Percentiles rank a stretch among this genome's conserved stretches.
phyloP scores from a whole-genome alignment of 2,888 invertebrate genomes.

The Clivina fossor region DNA sequence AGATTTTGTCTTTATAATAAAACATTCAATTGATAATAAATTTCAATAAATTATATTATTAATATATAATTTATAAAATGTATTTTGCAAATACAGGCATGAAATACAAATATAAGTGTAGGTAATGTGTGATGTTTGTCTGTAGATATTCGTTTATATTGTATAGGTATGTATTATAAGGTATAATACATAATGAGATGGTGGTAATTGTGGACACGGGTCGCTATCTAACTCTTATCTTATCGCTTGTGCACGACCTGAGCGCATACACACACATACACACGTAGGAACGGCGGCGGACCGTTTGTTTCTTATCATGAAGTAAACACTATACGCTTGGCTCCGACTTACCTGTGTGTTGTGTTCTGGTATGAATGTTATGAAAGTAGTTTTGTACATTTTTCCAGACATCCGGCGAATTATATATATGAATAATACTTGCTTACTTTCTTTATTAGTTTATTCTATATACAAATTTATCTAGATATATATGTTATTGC shows the following conservation, averaged over 20 bases:
- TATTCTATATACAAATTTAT: conserved; percentile 18
- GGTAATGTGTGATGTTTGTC: too few relatives aligned
- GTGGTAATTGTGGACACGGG: conserved; percentile 29
- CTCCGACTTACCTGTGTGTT: conserved; percentile 14
- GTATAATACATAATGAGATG: too few relatives aligned
- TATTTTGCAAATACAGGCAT: too few relatives aligned
- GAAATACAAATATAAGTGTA: too few relatives aligned
- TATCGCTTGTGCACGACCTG: conserved; percentile 15
- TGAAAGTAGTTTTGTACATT: conserved; percentile 29
- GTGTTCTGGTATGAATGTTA: conserved; percentile 1
- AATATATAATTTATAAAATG: too few relatives aligned
- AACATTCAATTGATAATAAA: too few relatives aligned
- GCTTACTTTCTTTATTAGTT: neutral
- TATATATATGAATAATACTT: neutral
- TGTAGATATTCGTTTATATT: too few relatives aligned
- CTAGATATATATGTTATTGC: neutral
- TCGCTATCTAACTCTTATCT: conserved; percentile 28
- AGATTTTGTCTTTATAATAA: too few relatives aligned
- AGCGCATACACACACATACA: conserved; percentile 2
- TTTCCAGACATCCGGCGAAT: conserved; percentile 29
- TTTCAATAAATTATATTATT: too few relatives aligned
- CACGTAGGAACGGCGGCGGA: conserved; percentile 11
- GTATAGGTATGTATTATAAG: too few relatives aligned
- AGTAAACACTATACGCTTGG: conserved; percentile 14
- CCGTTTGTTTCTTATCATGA: conserved; percentile 12